Conservation (phyloP, 2,797 vertebrate genomes). For the Bufotes viridis region DNA sequence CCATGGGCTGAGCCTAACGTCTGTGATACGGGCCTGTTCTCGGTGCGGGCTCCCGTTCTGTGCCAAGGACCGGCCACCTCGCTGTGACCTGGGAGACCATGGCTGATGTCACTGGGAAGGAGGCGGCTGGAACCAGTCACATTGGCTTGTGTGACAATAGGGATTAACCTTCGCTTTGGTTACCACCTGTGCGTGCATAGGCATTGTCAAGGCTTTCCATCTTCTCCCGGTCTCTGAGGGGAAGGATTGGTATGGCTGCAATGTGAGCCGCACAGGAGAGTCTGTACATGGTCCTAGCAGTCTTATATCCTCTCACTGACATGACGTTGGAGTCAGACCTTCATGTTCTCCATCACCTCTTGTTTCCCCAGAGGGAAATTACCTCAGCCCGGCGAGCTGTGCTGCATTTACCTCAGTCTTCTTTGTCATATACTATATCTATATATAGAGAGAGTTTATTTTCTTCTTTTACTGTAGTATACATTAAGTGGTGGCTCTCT, state of each 20-base stretch:
- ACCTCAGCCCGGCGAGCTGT: neutral
- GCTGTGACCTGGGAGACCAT: conserved; percentile 32
- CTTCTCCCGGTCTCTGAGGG: neutral
- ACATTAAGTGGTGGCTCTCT: too few species aligned
- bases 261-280: neutral
- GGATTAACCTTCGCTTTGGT: conserved; percentile 44
- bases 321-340: neutral
- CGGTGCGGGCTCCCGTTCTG: neutral
- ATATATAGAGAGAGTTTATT: too few species aligned
- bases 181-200: conserved; percentile 40
- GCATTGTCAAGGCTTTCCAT: conserved; percentile 25
- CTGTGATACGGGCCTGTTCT: neutral
- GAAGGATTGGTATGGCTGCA: neutral
- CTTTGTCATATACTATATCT: too few species aligned
- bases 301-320: neutral
- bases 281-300: neutral
- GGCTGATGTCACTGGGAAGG: conserved; percentile 46
- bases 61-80: conserved; percentile 17
- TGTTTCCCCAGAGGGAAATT: neutral
- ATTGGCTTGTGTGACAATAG: conserved; percentile 31
- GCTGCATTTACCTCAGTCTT: neutral
- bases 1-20: neutral
- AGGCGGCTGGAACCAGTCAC: conserved; percentile 28
- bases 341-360: neutral
- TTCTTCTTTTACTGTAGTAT: too few species aligned